Conservation (phyloP, 37 sponge, comb jelly and placozoan species). For the Halichondria panicea region DNA sequence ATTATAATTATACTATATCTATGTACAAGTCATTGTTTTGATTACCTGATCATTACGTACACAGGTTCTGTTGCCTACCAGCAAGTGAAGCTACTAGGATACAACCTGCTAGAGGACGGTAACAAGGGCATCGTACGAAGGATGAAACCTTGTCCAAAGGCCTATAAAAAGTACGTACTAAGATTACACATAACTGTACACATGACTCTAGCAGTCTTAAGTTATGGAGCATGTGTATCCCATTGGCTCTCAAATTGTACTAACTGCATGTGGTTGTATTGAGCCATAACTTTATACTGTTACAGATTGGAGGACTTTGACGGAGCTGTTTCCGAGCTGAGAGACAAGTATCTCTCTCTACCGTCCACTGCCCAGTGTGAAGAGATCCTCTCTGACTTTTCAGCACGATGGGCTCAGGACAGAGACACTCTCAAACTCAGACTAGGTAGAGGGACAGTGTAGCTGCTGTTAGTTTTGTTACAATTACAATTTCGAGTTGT, state of each 20-base stretch:
- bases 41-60: neutral
- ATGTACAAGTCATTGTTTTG: neutral
- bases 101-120: conserved; percentile 52
- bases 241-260: neutral
- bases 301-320: conserved; percentile 58
- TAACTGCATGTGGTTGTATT: neutral
- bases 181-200: too few relatives aligned
- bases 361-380: conserved; percentile 26
- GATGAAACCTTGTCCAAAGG: conserved; percentile 66
- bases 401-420: conserved; percentile 36
- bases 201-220: too few relatives aligned
- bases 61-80: conserved; percentile 38
- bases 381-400: conserved; percentile 39
- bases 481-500: too few relatives aligned
- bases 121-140: conserved; percentile 61
- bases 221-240: neutral
- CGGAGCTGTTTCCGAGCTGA: conserved; percentile 5
- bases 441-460: conserved; percentile 1
- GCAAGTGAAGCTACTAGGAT: conserved; percentile 54
- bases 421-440: conserved; percentile 11
- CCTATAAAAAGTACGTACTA: conserved; percentile 65
- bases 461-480: too few relatives aligned
- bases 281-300: neutral
- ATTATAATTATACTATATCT: neutral
- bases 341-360: conserved; percentile 19